These are phyloP conservation scores for Clostera curtula DNA, from an alignment of 2,888 invertebrate species.

Conservation along the genomic window DNA sequence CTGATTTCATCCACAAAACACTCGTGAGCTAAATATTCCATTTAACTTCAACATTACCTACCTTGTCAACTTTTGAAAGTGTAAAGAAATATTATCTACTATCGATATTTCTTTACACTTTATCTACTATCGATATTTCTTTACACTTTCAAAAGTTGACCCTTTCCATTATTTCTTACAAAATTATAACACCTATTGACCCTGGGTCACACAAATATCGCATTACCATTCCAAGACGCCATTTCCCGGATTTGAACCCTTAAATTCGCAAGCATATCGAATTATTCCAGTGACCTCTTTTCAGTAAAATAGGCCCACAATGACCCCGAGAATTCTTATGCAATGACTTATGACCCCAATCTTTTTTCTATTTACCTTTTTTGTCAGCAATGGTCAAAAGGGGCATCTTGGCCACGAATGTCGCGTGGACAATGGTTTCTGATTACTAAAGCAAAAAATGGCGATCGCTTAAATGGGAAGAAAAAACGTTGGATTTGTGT, in stretches of 20 bases:
- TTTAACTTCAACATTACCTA: too few relatives aligned
- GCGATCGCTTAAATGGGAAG: constrained; percentile 14
- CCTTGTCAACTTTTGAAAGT: too few relatives aligned
- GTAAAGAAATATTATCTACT: too few relatives aligned
- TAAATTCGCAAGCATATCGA: constrained; percentile 35
- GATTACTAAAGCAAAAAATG: constrained; percentile 55
- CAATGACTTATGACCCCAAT: constrained; percentile 46
- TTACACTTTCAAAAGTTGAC: constrained; percentile 14
- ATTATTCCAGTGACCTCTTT: constrained; percentile 50
- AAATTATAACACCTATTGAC: constrained; percentile 34
- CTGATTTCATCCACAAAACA: too few relatives aligned
- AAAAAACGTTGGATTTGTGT: constrained; percentile 12
- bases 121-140: constrained; percentile 14
- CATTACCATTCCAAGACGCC: constrained; percentile 41
- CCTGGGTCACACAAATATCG: constrained; percentile 61
- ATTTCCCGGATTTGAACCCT: constrained; percentile 39
- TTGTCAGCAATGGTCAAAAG: constrained; percentile 46
- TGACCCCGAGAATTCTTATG: constrained; percentile 32
- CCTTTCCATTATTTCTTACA: constrained; percentile 5
- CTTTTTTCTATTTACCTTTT: constrained; percentile 36
- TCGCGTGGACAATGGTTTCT: constrained; percentile 52
- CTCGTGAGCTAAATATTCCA: too few relatives aligned
- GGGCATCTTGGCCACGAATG: constrained; percentile 42
- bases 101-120: too few relatives aligned
- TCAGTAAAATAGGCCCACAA: constrained; percentile 23